Conservation (phyloP, 2,113 vertebrate species). For the Triplophysa siluroides region DNA sequence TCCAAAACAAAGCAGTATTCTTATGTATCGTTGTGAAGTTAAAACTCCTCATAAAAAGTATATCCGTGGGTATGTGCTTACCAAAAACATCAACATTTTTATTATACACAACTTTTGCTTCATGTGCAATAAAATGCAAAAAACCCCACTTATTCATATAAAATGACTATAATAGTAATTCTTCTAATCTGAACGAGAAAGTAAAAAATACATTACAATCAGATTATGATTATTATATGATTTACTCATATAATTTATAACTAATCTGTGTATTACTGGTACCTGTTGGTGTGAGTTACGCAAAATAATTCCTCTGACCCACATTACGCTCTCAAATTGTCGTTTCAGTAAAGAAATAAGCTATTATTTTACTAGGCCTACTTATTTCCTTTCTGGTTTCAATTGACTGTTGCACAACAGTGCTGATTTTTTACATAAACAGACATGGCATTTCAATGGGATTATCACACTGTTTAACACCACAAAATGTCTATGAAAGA, state of each 20-base stretch:
- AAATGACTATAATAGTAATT: too few relatives aligned
- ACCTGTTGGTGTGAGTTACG: background rate
- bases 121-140: too few relatives aligned
- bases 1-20: too few relatives aligned
- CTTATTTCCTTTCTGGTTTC: slow-evolving; percentile 3
- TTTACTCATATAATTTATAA: background rate
- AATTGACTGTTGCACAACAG: background rate
- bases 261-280: background rate
- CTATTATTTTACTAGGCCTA: background rate
- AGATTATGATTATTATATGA: too few relatives aligned
- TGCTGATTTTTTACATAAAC: background rate
- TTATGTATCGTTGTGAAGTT: too few relatives aligned
- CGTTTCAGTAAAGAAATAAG: background rate
- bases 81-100: too few relatives aligned
- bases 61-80: too few relatives aligned
- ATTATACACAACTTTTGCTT: too few relatives aligned
- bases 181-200: too few relatives aligned
- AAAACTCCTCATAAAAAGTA: too few relatives aligned
- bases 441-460: background rate
- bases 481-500: background rate
- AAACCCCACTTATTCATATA: too few relatives aligned
- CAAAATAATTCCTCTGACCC: background rate
- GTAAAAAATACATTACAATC: too few relatives aligned
- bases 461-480: slow-evolving; percentile 17
- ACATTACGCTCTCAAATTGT: background rate